phyloP scores from a whole-genome alignment of 2,888 invertebrate species.

The Julus scanicus region DNA sequence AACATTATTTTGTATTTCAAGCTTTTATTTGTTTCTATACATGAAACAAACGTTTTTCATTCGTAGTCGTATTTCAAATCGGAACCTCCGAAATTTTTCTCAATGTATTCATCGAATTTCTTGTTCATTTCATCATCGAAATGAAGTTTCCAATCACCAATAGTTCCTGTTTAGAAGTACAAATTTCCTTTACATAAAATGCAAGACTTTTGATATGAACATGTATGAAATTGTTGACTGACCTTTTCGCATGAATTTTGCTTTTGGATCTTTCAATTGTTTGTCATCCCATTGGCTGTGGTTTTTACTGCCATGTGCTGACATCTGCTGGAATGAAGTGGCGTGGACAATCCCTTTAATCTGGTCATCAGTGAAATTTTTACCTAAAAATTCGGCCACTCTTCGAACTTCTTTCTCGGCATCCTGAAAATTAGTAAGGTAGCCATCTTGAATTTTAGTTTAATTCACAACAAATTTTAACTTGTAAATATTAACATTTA shows the following conservation, averaged over 20 bases:
- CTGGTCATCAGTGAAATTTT: constrained; percentile 2
- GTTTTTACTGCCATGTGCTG: not conserved
- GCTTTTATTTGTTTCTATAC: no score
- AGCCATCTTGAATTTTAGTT: no score
- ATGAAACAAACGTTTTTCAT: no score
- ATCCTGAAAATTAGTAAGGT: no score
- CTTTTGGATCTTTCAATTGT: not conserved
- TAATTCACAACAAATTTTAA: no score
- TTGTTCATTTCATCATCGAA: constrained; percentile 48
- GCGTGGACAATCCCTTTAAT: not conserved
- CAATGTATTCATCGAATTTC: constrained; percentile 44
- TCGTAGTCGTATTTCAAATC: constrained; percentile 54
- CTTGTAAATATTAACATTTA: no score
- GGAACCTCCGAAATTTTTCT: constrained; percentile 43
- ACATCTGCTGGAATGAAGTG: constrained; percentile 10
- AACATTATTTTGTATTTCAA: no score
- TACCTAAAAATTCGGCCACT: not conserved
- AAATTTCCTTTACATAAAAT: no score
- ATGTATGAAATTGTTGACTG: no score
- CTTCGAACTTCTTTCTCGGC: no score
- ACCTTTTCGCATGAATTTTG: not conserved
- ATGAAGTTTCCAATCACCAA: constrained; percentile 55
- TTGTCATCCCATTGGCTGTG: constrained; percentile 11
- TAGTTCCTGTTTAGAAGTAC: constrained; percentile 9
- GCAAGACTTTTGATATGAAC: no score